Evolutionary conservation across 2,888 invertebrate species (phyloP), one percentile per base, ranked within the genome.

Genomic region (Scelioninae gen. 1): DNA sequence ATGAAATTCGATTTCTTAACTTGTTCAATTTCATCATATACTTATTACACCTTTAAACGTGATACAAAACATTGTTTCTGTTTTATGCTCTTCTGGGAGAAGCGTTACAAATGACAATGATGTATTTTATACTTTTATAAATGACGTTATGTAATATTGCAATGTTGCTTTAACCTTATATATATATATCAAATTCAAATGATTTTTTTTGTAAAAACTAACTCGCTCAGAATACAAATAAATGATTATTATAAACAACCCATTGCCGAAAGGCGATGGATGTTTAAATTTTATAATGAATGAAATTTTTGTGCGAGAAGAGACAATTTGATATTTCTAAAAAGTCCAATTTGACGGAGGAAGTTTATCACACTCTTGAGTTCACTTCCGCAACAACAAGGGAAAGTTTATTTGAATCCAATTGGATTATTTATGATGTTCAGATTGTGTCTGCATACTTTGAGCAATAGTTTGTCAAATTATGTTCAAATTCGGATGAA

Each of bases 1-100:
- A 72, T 63, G 80, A 81, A 83, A 83, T 83, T 82, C 82, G 76
- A 79, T 78, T 83, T 80, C 80, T 80, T 80, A 82, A 77, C 82
- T 82, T 77, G 71, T 74, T 75, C 79, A 83, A 83, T 83, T 83
- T 83, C 83, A 77, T 83, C 76, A 80, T 80, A 74, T 76, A 76
- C 80, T 80, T 83, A 77, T 72, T 75, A 72, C 66, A 55, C 79
- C 76, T 47, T 76, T 77, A 68, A 71, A 60, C 40, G 40, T 58
- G 58, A 51, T 63, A 79, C 69, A 78, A 75, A 69, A 83, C 55
- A 74, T 58, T 79, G 72, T 66, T 60, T 72, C 60, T 53, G 45
- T 66, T 79, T 72, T 53, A 79, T 51, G 63, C 45, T 51, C 16
- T 11, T 62, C 16, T 15, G 53, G 15, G 45, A n/a, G 29, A 58